Conservation (phyloP, 2,888 invertebrate species). For the Meloe dianella region DNA sequence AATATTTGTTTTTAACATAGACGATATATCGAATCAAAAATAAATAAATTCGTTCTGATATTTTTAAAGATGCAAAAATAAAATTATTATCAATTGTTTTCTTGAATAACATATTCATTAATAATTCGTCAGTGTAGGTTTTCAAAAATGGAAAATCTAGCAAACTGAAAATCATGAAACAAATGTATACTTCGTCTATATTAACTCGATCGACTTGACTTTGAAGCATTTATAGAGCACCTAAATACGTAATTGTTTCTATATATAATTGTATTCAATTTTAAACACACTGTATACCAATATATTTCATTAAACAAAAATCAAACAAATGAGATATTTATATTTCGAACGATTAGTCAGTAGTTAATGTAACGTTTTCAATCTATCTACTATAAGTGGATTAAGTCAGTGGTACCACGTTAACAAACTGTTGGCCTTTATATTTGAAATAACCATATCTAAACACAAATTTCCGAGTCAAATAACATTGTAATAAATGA, state of each 20-base stretch:
- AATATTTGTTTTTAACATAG: background rate
- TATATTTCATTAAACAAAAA: too few relatives aligned
- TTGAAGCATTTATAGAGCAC: background rate
- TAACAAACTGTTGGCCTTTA: conserved; percentile 16
- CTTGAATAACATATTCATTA: background rate
- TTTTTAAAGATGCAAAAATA: background rate
- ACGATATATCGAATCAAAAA: background rate
- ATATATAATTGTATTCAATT: too few relatives aligned
- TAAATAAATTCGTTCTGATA: background rate
- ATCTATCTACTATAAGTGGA: background rate
- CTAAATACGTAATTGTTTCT: too few relatives aligned
- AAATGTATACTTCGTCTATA: background rate
- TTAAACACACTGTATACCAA: too few relatives aligned
- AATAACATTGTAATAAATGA: conserved; percentile 46
- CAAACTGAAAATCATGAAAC: too few relatives aligned
- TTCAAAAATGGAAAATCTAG: too few relatives aligned
- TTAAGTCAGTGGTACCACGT: conserved; percentile 8
- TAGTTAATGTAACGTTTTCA: too few relatives aligned
- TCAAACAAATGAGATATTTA: too few relatives aligned
- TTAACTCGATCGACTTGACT: background rate
- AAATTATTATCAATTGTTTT: background rate
- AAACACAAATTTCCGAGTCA: conserved; percentile 47
- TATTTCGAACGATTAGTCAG: too few relatives aligned
- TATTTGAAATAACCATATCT: conserved; percentile 35
- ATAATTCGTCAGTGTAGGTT: too few relatives aligned